Percentiles rank a stretch among this genome's conserved stretches.
These are phyloP conservation scores for Drosophila bocqueti DNA, from an alignment of 1,140 invertebrate species.

Conservation along the genomic window DNA sequence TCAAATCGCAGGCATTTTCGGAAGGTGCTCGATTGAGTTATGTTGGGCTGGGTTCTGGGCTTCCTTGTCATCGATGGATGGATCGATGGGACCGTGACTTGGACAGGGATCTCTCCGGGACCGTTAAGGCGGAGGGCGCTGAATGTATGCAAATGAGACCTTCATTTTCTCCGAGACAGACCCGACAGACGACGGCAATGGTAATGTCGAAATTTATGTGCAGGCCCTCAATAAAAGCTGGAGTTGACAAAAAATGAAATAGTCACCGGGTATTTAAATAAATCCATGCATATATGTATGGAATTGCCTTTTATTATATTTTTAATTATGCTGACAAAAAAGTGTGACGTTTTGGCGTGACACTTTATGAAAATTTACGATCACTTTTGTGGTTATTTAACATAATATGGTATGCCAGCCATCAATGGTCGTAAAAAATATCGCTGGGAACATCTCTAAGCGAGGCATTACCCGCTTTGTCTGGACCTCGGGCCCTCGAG, in stretches of 20 bases:
- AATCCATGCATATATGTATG: conserved; percentile 46
- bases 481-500: conserved; percentile 19
- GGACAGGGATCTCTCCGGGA: conserved; percentile 22
- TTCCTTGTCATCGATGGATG: conserved; percentile 16
- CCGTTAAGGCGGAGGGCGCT: conserved; percentile 32
- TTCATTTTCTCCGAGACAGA: conserved; percentile 54
- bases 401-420: conserved; percentile 64
- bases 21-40: conserved; percentile 70
- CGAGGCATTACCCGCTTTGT: conserved; percentile 40
- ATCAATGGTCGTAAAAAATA: conserved; percentile 49
- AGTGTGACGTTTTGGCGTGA: conserved; percentile 69
- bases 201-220: conserved; percentile 73
- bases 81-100: conserved; percentile 12
- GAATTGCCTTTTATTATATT: conserved; percentile 63
- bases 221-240: conserved; percentile 38
- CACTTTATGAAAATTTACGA: conserved; percentile 75
- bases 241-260: conserved; percentile 48
- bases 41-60: conserved; percentile 46
- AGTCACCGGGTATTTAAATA: conserved; percentile 46
- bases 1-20: conserved; percentile 41
- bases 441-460: conserved; percentile 50
- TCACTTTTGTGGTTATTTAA: conserved; percentile 72
- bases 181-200: conserved; percentile 18
- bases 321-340: conserved; percentile 71
- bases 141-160: conserved; percentile 69